phyloP scores from a whole-genome alignment of 2,888 invertebrate species.

The Clitarchus hookeri region DNA sequence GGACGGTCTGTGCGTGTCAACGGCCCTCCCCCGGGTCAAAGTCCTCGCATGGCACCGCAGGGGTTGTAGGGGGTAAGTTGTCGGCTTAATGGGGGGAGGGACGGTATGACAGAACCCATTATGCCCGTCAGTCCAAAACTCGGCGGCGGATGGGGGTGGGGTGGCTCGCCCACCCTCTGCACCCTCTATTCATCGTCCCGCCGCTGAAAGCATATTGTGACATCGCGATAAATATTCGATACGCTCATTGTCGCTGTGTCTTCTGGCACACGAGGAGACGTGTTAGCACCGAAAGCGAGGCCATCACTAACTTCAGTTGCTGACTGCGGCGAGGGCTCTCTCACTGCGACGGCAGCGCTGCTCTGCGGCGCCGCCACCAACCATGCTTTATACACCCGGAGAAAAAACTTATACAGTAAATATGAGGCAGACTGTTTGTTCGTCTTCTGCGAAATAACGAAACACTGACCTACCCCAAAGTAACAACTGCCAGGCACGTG shows the following conservation, averaged over 20 bases:
- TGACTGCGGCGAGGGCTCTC: too few species aligned
- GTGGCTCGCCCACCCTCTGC: not conserved
- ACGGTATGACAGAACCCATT: slow-evolving; percentile 5
- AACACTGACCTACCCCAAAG: too few species aligned
- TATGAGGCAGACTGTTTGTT: too few species aligned
- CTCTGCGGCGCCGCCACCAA: too few species aligned
- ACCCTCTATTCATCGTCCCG: not conserved
- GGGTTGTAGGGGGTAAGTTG: not conserved
- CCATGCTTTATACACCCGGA: too few species aligned
- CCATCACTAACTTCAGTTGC: too few species aligned
- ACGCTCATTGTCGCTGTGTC: not conserved
- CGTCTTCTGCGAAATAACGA: too few species aligned
- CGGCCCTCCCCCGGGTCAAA: not conserved
- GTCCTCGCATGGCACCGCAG: too few species aligned
- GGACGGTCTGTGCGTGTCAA: not conserved
- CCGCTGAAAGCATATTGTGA: slow-evolving; percentile 14
- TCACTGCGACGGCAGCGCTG: too few species aligned
- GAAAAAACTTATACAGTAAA: too few species aligned
- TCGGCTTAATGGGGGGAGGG: not conserved
- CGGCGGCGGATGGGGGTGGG: not conserved
- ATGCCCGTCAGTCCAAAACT: not conserved
- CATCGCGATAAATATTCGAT: slow-evolving; percentile 1
- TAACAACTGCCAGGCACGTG: too few species aligned
- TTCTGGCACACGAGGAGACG: not conserved
- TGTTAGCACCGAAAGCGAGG: too few species aligned